phyloP scores from a whole-genome alignment of 2,797 vertebrate species.

The Lagorchestes hirsutus region DNA sequence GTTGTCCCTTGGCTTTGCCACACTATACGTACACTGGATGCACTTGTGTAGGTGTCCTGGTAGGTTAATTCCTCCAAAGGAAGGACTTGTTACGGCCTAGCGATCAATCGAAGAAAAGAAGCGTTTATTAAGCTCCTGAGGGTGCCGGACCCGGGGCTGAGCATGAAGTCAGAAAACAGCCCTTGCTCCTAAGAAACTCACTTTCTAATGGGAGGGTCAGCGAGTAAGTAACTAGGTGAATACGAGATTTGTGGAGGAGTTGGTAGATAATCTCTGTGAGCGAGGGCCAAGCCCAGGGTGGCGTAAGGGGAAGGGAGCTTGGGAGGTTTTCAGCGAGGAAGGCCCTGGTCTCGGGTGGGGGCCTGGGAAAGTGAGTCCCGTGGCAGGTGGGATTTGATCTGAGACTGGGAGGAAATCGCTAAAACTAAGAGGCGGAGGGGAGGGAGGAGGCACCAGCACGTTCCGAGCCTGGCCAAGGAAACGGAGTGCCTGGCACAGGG shows the following conservation, averaged over 20 bases:
- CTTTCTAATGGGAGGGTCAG: neutral
- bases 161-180: neutral
- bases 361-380: neutral
- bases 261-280: neutral
- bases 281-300: neutral
- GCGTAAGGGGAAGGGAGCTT: too few species aligned
- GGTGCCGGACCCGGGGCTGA: neutral
- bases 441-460: neutral
- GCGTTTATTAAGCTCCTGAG: neutral
- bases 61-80: neutral
- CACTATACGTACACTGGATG: neutral
- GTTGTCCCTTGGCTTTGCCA: neutral
- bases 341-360: neutral
- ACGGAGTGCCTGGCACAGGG: neutral
- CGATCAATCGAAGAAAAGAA: neutral
- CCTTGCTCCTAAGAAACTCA: neutral
- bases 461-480: too few species aligned
- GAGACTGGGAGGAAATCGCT: neutral
- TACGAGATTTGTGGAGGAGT: neutral
- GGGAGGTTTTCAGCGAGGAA: neutral
- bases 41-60: neutral
- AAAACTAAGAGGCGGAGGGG: neutral
- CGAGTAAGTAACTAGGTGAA: neutral
- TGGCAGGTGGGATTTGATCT: neutral
- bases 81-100: neutral